Percentiles rank a stretch among this genome's conserved stretches.
phyloP scores from a whole-genome alignment of 1,140 invertebrate genomes.

The Marisa cornuarietis region DNA sequence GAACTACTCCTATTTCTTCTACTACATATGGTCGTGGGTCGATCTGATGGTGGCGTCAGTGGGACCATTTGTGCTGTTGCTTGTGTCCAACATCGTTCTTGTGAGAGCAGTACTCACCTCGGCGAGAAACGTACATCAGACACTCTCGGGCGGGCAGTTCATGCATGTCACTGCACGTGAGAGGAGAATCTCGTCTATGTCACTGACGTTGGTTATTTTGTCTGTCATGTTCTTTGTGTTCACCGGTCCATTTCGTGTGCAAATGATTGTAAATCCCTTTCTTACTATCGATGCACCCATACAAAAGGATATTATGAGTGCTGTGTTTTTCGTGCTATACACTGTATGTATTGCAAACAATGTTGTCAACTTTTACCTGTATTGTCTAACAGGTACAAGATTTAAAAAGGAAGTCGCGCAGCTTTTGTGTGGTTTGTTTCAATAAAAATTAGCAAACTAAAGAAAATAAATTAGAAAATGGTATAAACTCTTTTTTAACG shows the following conservation, averaged over 20 bases:
- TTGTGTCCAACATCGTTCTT: not conserved
- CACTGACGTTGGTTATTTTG: constrained; percentile 30
- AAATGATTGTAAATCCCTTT: not conserved
- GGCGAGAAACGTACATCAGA: not conserved
- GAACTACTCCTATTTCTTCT: constrained; percentile 22
- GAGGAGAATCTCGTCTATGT: constrained; percentile 21
- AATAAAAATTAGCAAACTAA: no score
- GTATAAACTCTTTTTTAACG: no score
- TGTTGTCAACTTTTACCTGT: constrained; percentile 29
- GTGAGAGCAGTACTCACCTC: not conserved
- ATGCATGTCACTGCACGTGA: not conserved
- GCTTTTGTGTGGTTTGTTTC: no score
- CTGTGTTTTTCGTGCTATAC: no score
- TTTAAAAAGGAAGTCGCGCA: constrained; percentile 24
- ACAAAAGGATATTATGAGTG: no score
- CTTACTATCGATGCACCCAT: no score
- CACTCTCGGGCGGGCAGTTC: not conserved
- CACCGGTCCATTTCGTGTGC: constrained; percentile 32
- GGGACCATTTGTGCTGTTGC: not conserved
- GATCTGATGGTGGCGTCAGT: constrained; percentile 20
- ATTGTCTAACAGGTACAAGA: constrained; percentile 24
- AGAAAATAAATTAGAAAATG: no score
- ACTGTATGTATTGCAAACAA: constrained; percentile 21
- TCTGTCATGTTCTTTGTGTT: constrained; percentile 32
- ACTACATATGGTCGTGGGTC: constrained; percentile 36